These are phyloP conservation scores for Metallyticus violacea DNA, from an alignment of 2,888 invertebrate species.

Conservation along the genomic window DNA sequence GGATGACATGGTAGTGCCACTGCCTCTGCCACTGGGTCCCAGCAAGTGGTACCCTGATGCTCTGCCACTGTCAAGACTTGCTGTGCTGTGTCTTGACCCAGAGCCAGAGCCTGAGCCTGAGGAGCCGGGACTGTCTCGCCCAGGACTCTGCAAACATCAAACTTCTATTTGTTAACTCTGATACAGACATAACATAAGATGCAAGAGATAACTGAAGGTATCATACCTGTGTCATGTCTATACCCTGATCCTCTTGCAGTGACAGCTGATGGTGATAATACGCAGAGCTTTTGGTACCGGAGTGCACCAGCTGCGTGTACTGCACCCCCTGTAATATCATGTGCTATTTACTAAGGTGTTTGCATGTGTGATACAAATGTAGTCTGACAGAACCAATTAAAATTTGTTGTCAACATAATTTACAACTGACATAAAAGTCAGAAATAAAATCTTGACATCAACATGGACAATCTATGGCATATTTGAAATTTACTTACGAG, in stretches of 20 bases:
- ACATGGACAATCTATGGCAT: no score
- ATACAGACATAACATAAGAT: not conserved
- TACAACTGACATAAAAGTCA: no score
- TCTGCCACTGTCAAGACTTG: constrained; percentile 86
- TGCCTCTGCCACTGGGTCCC: constrained; percentile 34
- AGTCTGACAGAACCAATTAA: no score
- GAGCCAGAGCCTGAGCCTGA: constrained; percentile 85
- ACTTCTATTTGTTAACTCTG: not conserved
- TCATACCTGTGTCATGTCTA: constrained; percentile 77
- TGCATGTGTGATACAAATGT: no score
- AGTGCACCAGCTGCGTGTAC: constrained; percentile 36
- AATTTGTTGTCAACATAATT: no score
- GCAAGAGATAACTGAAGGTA: not conserved
- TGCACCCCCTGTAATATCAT: constrained; percentile 31
- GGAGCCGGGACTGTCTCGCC: constrained; percentile 88
- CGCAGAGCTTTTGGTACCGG: constrained; percentile 60
- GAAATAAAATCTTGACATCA: no score
- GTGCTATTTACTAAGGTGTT: no score
- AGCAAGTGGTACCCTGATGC: constrained; percentile 72
- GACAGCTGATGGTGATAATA: constrained; percentile 81
- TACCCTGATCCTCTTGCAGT: constrained; percentile 82
- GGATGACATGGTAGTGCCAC: constrained; percentile 43
- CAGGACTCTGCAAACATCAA: constrained; percentile 66
- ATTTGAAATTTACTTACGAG: no score
- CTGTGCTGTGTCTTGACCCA: constrained; percentile 85